Evolutionary conservation across 1,140 invertebrate species (phyloP), one percentile per base, ranked within the genome.

Genomic region (Chrysoperla carnea): DNA sequence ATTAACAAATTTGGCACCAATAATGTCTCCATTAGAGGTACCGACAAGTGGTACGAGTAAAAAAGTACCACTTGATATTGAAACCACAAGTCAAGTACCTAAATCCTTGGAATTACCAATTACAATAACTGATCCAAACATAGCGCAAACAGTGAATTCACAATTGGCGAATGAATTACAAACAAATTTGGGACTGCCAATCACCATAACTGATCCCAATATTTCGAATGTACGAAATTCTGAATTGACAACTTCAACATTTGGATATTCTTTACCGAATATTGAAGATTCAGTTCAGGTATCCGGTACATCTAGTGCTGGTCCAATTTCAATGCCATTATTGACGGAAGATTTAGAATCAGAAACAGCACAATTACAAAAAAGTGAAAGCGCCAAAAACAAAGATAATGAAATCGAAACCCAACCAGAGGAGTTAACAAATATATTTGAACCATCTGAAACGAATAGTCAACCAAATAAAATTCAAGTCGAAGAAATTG

Each of bases 11-110:
- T 60, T 84, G 8, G 78, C 81, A 53, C 80, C 82, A 0, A 84
- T 84, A 7, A 84, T 84, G 82, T 80, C 80, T 0, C 77, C 81
- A 0, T 56, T 82, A 8, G 81, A 84, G 55, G 68, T 77, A 6
- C 80, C 81, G 0, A 72, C 69, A 15, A 73, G 66, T 43, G 62
- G 67, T 8, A 67, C 57, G 27, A 60, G 66, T 11, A 64, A 67
- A 37, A 33, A 33, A 33, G 8, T 33, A 6, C n/a, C 31, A 33
- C 54, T 60, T 4, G 47, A 50, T 31, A 41, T 55, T 12, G 55
- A 54, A 28, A 50, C 51, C 11, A 50, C 52, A 40, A 52, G 48
- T 6, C 61, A 61, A 29, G 61, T 67, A 8, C 60, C 67, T 0
- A 58, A 68, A 14, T 65, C 66, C 29, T 53, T 70, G 0, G 65